Conservation (phyloP, 1,140 invertebrate genomes). For the Zaprionus africanus region DNA sequence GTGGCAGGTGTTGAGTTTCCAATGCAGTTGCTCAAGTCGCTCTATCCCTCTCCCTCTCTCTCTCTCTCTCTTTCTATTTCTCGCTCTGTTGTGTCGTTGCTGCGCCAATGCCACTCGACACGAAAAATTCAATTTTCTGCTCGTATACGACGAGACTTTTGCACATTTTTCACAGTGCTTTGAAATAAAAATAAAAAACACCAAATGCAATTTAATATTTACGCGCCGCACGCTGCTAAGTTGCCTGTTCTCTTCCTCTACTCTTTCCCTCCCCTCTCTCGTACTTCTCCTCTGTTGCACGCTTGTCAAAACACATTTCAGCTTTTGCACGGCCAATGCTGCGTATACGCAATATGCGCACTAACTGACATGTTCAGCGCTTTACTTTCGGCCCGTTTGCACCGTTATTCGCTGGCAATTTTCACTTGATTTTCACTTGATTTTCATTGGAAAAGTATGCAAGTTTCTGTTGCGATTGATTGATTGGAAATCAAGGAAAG, state of each 20-base stretch:
- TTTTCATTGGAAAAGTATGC: neutral
- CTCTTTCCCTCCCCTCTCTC: constrained; percentile 7
- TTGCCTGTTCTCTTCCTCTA: constrained; percentile 6
- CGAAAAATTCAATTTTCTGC: constrained; percentile 73
- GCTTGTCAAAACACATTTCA: constrained; percentile 32
- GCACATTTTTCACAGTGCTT: constrained; percentile 49
- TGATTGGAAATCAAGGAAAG: neutral
- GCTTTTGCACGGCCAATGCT: constrained; percentile 19
- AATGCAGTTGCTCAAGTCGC: constrained; percentile 23
- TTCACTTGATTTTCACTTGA: neutral
- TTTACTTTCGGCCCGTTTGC: neutral
- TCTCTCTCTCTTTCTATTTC: neutral
- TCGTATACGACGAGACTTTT: constrained; percentile 47
- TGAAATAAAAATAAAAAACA: constrained; percentile 62
- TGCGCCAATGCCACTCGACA: constrained; percentile 68
- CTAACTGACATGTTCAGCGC: neutral
- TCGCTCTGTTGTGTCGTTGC: neutral
- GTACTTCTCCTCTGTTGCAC: neutral
- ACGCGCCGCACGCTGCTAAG: constrained; percentile 56
- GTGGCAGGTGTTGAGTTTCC: constrained; percentile 52
- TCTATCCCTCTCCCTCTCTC: neutral
- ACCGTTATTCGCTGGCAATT: neutral
- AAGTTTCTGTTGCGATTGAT: neutral
- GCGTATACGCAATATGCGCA: constrained; percentile 38
- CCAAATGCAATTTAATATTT: constrained; percentile 78